A percentile compares a stretch with the other conserved stretches of the same genome.
Evolutionary conservation across 2,888 invertebrate species (phyloP).

Genomic region (Blera fallax): DNA sequence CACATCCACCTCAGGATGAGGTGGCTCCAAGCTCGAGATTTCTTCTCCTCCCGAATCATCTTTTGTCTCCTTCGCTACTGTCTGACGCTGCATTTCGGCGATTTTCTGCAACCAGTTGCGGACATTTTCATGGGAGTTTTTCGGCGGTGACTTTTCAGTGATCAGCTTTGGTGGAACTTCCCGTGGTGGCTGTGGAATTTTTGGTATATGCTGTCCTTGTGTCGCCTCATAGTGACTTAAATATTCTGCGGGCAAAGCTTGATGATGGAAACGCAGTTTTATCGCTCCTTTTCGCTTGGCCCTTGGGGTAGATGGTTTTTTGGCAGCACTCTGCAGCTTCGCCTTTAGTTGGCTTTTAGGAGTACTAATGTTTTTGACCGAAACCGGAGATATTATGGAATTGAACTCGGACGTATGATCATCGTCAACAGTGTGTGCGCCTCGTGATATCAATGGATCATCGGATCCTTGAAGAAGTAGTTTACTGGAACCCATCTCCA

Average conservation of each 20-base stretch:
- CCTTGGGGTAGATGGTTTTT: conserved; percentile 56
- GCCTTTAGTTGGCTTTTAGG: conserved; percentile 76
- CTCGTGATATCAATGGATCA: conserved; percentile 81
- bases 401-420: conserved; percentile 78
- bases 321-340: conserved; percentile 74
- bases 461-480: conserved; percentile 80
- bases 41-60: conserved; percentile 53
- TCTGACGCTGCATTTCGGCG: conserved; percentile 85
- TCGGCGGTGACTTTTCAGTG: conserved; percentile 80
- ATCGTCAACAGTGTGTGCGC: conserved; percentile 78
- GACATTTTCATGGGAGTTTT: conserved; percentile 85
- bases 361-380: conserved; percentile 58
- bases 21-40: conserved; percentile 78
- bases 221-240: conserved; percentile 90
- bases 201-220: conserved; percentile 83
- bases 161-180: conserved; percentile 80
- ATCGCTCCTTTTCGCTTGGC: conserved; percentile 83
- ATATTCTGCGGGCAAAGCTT: conserved; percentile 90
- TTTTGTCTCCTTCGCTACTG: conserved; percentile 53
- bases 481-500: conserved; percentile 74
- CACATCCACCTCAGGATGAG: conserved; percentile 77
- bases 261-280: conserved; percentile 91
- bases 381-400: conserved; percentile 74
- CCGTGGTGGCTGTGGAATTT: conserved; percentile 77
- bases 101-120: conserved; percentile 90